A percentile compares a stretch with the other conserved stretches of the same genome.
Conservation (phyloP, 2,888 invertebrate species). For the Sphaerophoria rueppellii region DNA sequence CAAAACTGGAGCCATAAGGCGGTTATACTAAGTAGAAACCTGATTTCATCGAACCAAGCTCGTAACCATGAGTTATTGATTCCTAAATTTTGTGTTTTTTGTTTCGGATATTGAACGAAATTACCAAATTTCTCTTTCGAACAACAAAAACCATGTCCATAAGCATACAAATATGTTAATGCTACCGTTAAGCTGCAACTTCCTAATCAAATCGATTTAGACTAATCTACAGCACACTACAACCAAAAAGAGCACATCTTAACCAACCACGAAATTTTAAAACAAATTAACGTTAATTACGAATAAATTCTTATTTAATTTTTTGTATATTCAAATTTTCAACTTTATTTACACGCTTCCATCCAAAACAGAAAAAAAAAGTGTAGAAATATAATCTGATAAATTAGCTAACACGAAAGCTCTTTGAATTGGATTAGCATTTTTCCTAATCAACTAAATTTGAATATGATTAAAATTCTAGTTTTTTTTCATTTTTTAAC, state of each 20-base stretch:
- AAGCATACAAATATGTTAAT: too few species aligned
- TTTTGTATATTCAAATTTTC: neutral
- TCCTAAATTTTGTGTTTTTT: too few species aligned
- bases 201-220: neutral
- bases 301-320: neutral
- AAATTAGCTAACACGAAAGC: neutral
- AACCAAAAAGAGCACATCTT: neutral
- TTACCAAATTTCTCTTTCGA: too few species aligned
- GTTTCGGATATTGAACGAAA: too few species aligned
- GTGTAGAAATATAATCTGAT: neutral
- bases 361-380: neutral
- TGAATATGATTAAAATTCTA: constrained; percentile 14
- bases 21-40: too few species aligned
- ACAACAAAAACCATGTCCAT: too few species aligned
- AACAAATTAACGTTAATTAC: constrained; percentile 7
- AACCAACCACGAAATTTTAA: too few species aligned
- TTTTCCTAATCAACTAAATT: constrained; percentile 12
- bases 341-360: constrained; percentile 2
- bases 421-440: constrained; percentile 4
- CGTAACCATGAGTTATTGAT: too few species aligned
- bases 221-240: neutral
- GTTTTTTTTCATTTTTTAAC: neutral
- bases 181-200: too few species aligned
- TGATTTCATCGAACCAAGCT: too few species aligned
- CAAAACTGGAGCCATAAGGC: too few species aligned